Conservation (phyloP, 2,113 vertebrate genomes). For the Bothrops jararaca region DNA sequence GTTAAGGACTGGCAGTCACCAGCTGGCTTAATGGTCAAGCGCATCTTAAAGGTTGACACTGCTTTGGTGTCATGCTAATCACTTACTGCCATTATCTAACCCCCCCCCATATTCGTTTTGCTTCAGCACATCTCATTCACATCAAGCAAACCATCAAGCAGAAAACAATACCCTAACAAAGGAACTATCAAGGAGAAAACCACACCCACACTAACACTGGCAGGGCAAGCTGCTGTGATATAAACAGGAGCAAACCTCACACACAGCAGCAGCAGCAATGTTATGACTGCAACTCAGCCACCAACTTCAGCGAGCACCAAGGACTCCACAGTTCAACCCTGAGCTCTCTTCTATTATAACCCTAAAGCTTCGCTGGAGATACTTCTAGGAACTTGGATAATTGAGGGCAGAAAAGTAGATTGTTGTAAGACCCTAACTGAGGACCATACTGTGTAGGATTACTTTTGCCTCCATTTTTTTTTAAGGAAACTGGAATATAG, state of each 20-base stretch:
- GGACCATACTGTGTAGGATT: background rate
- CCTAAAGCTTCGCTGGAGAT: background rate
- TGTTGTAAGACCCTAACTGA: background rate
- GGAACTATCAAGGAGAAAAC: background rate
- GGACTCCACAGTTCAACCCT: background rate
- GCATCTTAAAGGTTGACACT: background rate
- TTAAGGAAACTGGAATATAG: background rate
- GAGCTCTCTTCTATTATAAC: background rate
- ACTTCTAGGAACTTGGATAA: background rate
- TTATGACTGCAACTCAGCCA: background rate
- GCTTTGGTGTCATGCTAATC: background rate
- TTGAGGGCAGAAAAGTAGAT: background rate
- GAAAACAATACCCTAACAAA: background rate
- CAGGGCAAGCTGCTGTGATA: background rate
- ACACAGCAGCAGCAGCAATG: background rate
- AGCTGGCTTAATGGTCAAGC: background rate
- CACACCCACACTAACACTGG: background rate
- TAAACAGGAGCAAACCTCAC: background rate
- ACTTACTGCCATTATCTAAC: background rate
- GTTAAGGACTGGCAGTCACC: background rate
- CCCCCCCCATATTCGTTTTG: background rate
- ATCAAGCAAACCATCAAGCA: background rate
- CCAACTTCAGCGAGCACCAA: background rate
- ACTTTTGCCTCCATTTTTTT: background rate
- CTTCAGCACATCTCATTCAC: background rate